Evolutionary conservation across 2,797 vertebrate species (phyloP).

Genomic region (Microctenopoma steveboyesi): DNA sequence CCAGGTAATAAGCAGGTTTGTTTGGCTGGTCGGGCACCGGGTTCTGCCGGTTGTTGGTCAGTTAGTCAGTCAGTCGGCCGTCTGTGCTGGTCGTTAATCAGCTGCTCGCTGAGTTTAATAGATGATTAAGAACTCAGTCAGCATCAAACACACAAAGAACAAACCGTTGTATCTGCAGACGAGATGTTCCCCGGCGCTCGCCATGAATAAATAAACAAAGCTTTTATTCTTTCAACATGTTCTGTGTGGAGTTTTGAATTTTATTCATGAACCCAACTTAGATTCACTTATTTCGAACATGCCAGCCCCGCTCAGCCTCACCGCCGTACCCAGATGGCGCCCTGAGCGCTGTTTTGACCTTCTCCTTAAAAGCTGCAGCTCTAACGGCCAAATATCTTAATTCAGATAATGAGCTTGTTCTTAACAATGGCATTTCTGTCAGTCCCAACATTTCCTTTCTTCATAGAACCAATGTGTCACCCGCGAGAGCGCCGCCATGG

Average conservation of each 20-base stretch:
- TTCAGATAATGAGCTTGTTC: background rate
- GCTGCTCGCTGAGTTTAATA: constrained; percentile 1
- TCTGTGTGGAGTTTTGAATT: background rate
- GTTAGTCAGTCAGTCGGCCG: constrained; percentile 6
- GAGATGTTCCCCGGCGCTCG: background rate
- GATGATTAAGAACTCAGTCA: background rate
- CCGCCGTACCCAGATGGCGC: background rate
- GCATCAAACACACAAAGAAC: background rate
- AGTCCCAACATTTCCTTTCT: background rate
- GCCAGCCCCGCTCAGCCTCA: constrained; percentile 15
- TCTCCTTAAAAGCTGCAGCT: background rate
- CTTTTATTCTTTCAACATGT: background rate
- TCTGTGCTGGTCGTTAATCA: constrained; percentile 24
- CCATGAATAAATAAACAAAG: background rate
- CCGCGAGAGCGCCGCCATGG: background rate
- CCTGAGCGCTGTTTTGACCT: background rate
- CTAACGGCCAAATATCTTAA: background rate
- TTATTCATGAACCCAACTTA: constrained; percentile 17
- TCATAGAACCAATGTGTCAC: background rate
- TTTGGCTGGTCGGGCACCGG: constrained; percentile 12
- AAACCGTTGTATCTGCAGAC: accelerated
- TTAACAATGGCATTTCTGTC: background rate
- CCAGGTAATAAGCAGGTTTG: background rate
- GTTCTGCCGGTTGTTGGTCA: background rate
- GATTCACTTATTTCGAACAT: background rate